These are phyloP conservation scores for Hydropotes inermis DNA, from an alignment of 2,113 vertebrate species.

Conservation along the genomic window DNA sequence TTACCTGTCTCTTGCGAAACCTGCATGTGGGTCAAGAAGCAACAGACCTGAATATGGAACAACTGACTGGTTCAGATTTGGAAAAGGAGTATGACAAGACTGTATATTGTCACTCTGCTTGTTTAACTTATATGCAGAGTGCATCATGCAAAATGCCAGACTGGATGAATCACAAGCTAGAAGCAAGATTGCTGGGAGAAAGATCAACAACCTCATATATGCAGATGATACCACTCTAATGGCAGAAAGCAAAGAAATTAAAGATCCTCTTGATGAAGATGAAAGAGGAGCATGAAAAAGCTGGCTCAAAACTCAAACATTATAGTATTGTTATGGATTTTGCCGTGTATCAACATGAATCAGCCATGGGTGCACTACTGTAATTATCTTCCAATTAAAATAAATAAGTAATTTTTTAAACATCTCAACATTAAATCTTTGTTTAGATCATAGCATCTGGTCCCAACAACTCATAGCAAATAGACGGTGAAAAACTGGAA, in stretches of 20 bases:
- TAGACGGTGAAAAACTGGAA: background rate
- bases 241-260: background rate
- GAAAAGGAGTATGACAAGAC: background rate
- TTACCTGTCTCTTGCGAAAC: background rate
- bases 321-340: background rate
- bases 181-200: background rate
- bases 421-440: background rate
- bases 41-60: background rate
- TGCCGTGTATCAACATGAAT: background rate
- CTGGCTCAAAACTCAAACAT: background rate
- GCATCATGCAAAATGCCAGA: background rate
- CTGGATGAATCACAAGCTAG: background rate
- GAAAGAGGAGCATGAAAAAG: background rate
- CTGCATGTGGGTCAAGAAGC: background rate
- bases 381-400: background rate
- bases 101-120: background rate
- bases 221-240: background rate
- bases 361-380: background rate
- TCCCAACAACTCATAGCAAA: background rate
- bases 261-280: background rate
- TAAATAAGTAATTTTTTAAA: background rate
- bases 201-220: background rate
- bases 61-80: background rate
- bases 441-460: background rate
- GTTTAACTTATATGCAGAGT: background rate